Conservation (phyloP, 2,888 invertebrate species). For the Pimpla rufipes region DNA sequence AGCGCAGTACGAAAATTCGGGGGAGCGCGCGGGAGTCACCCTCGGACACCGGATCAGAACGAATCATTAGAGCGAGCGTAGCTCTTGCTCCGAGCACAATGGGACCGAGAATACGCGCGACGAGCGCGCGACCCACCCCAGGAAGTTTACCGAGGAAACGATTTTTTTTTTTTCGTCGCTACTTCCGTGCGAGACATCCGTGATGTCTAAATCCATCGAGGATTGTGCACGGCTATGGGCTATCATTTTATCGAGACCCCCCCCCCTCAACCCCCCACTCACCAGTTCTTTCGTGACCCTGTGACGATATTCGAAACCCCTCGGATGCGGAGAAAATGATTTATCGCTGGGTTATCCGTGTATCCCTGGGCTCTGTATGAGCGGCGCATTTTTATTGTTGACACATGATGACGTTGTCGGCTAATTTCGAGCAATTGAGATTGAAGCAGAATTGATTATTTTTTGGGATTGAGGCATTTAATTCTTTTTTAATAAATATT, state of each 20-base stretch:
- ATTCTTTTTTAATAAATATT: no score
- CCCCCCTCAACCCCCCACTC: neutral
- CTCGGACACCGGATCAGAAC: constrained; percentile 81
- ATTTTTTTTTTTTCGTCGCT: constrained; percentile 71
- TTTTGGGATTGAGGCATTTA: neutral
- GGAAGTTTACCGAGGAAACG: constrained; percentile 83
- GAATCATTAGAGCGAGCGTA: constrained; percentile 82
- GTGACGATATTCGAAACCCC: constrained; percentile 78
- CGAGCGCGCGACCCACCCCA: constrained; percentile 79
- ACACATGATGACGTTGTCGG: neutral
- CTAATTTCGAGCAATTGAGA: neutral
- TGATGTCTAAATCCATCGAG: constrained; percentile 79
- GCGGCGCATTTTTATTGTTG: no score
- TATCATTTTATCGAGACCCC: constrained; percentile 49
- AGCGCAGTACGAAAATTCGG: constrained; percentile 44
- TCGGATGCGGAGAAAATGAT: constrained; percentile 68
- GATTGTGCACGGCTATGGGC: neutral
- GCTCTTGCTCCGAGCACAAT: constrained; percentile 47
- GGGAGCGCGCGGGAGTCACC: constrained; percentile 64
- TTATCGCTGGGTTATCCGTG: constrained; percentile 51
- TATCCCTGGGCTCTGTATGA: neutral
- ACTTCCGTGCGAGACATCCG: constrained; percentile 68
- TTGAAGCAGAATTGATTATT: neutral
- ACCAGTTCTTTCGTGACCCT: constrained; percentile 63
- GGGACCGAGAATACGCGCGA: constrained; percentile 43